Base-by-base conservation (phyloP, 2,797 vertebrate genomes). In the Halcyon badia region DNA sequence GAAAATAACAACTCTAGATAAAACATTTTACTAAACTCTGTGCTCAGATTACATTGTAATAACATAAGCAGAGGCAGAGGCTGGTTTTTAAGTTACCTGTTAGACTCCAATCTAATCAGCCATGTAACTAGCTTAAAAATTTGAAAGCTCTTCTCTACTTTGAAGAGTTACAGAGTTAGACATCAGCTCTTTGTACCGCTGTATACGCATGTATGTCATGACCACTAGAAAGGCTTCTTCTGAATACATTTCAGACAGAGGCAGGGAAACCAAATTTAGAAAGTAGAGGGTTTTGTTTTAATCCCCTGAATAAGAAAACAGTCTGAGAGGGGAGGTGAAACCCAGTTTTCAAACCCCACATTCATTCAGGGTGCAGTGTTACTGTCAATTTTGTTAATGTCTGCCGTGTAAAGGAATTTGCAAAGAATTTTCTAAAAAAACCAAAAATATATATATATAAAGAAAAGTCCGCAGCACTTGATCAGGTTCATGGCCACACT, bases 401-500 rank as follows among this genome's bases (percentile, higher is more conserved):
- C 7, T 93, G 31, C 8, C 24, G 13, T 87, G 80, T 52, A 77
- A 79, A 79, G 73, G 66, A 95, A 93, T 96, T 87, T 82, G 35
- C 3, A 6, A 69, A 70, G 37, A 41, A 61, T 94, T 88, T 94
- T 68, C 25, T 31, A 18, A 71, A 83, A 78, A 83, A 86, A 78
- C n/a, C n/a, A 51, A 51, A 51, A 5, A 46, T 21, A 46, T 20
- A 46, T 46, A 44, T 20, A 46, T 51, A 51, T 28, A 83, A 86
- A 81, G 58, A 94, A 93, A 78, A 92, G 70, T 75, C 48, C 8
- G 1, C 7, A 3, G 60, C 51, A 70, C 76, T 95, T 86, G 46
- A 82, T 94, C 78, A 80, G 64, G 95, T 84, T 94, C 83, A 83
- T 46, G 5, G 6, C 24, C 51, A 33, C 83, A 85, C 61, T 95